These are phyloP conservation scores for Sphecodes monilicornis DNA, from an alignment of 2,888 invertebrate genomes.

Conservation along the genomic window DNA sequence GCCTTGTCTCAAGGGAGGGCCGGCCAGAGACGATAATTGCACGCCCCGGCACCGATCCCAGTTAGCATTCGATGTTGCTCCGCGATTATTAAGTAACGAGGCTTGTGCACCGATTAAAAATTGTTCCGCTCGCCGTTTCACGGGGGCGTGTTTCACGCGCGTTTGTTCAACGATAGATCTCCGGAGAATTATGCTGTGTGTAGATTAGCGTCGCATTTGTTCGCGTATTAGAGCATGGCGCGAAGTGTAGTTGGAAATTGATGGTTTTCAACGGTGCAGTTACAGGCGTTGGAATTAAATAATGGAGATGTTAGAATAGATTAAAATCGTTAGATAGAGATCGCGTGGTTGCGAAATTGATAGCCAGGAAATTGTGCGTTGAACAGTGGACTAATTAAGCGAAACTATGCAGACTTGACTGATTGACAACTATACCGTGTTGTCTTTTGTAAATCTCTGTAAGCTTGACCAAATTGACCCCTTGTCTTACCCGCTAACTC, in stretches of 20 bases:
- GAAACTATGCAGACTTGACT: too few species aligned
- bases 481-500: too few species aligned
- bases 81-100: neutral
- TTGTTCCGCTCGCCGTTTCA: neutral
- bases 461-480: too few species aligned
- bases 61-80: slow-evolving; percentile 2
- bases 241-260: neutral
- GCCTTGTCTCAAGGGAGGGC: neutral
- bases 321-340: neutral
- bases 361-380: too few species aligned
- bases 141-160: neutral
- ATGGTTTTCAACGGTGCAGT: neutral
- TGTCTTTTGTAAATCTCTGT: too few species aligned
- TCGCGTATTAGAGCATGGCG: neutral
- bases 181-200: neutral
- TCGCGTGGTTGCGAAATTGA: neutral
- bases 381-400: neutral
- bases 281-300: neutral
- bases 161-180: neutral
- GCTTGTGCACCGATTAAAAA: slow-evolving; percentile 6
- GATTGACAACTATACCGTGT: too few species aligned
- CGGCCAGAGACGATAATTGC: neutral
- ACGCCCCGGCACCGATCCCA: neutral
- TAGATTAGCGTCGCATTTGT: neutral
- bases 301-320: neutral